A percentile compares a stretch with the other conserved stretches of the same genome.
Evolutionary conservation across 2,888 invertebrate species (phyloP).

Genomic region (Scaptomyza polygonia): DNA sequence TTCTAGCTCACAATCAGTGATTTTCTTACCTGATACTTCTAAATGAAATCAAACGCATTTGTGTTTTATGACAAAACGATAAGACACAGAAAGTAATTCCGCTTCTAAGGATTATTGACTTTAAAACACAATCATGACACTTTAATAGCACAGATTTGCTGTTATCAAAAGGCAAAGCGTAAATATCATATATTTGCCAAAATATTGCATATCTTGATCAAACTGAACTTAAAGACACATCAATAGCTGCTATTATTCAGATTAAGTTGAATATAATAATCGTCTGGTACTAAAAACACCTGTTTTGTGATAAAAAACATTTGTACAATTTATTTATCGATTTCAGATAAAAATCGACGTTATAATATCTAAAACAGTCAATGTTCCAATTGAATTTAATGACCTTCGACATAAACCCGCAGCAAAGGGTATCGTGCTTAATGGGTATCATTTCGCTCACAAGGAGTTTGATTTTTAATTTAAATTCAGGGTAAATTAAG

Average conservation of each 20-base stretch:
- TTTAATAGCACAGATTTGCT: slow-evolving; percentile 9
- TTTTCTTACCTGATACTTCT: slow-evolving; percentile 7
- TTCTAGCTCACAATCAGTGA: neutral
- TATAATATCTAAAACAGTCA: neutral
- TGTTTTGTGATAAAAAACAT: neutral
- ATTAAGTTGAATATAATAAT: neutral
- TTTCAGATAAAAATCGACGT: neutral
- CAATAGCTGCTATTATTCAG: neutral
- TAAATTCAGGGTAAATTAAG: slow-evolving; percentile 15
- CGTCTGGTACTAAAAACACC: too few species aligned
- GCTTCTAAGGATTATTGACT: neutral
- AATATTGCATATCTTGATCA: too few species aligned
- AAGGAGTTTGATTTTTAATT: slow-evolving; percentile 40
- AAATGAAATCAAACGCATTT: neutral
- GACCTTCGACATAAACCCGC: neutral
- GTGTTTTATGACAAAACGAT: slow-evolving; percentile 15
- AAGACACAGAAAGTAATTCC: slow-evolving; percentile 13
- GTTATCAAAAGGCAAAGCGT: slow-evolving; percentile 2
- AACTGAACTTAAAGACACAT: too few species aligned
- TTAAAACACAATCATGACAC: slow-evolving; percentile 11
- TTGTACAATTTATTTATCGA: neutral
- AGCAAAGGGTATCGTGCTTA: slow-evolving; percentile 41
- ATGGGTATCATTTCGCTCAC: slow-evolving; percentile 40
- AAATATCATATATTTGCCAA: slow-evolving; percentile 4
- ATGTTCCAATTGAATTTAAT: neutral